Conservation (phyloP, 1,140 invertebrate genomes). For the Elymnias hypermnestra region DNA sequence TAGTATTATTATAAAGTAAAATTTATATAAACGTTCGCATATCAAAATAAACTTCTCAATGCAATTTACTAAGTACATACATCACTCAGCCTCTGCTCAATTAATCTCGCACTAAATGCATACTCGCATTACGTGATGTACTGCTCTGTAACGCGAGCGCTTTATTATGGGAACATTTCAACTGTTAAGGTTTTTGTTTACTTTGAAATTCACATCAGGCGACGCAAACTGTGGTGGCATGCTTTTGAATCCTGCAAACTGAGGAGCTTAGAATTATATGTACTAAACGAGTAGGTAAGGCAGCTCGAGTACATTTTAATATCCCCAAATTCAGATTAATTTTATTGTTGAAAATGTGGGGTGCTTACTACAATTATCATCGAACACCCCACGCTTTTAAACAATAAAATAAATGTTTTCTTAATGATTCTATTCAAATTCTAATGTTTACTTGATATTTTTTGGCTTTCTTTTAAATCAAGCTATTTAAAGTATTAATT, state of each 20-base stretch:
- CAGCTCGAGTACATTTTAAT: not conserved
- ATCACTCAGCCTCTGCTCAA: conserved; percentile 9
- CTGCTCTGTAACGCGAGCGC: conserved; percentile 2
- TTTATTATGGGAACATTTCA: conserved; percentile 15
- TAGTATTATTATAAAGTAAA: too few relatives aligned
- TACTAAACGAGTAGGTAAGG: conserved; percentile 7
- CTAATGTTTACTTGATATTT: too few relatives aligned
- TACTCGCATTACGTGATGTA: conserved; percentile 5
- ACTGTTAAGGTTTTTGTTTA: conserved; percentile 19
- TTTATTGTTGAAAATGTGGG: too few relatives aligned
- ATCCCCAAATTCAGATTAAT: too few relatives aligned
- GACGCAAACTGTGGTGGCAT: conserved; percentile 14
- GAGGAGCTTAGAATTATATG: conserved; percentile 11
- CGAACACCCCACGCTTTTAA: too few relatives aligned
- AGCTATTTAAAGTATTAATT: too few relatives aligned
- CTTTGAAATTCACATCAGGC: conserved; percentile 18
- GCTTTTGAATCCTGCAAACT: conserved; percentile 18
- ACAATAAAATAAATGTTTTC: too few relatives aligned
- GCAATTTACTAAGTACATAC: conserved; percentile 5
- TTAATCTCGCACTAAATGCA: conserved; percentile 12
- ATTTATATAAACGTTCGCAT: not conserved
- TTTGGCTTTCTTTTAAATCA: too few relatives aligned
- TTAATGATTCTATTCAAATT: too few relatives aligned
- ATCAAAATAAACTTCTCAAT: conserved; percentile 1
- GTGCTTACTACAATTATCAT: too few relatives aligned